These are phyloP conservation scores for Anorthoa munda DNA, from an alignment of 2,888 invertebrate genomes.

Conservation along the genomic window DNA sequence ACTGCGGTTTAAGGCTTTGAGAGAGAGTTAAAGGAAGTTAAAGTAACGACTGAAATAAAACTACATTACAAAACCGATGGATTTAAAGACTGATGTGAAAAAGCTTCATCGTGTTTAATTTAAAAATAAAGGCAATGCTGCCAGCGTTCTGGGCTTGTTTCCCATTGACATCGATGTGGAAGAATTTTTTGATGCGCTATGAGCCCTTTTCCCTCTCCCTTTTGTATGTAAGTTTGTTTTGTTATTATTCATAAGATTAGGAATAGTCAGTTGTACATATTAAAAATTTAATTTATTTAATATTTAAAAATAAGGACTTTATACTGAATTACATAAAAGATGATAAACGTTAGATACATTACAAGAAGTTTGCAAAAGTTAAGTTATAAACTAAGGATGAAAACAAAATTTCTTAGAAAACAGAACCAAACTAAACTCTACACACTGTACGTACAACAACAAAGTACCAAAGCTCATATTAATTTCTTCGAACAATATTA, in stretches of 20 bases:
- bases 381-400: background rate
- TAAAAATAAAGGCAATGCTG: too few relatives aligned
- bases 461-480: slow-evolving; percentile 1
- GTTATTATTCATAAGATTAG: too few relatives aligned
- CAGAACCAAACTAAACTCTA: background rate
- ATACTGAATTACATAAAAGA: background rate
- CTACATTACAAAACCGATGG: background rate
- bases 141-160: too few relatives aligned
- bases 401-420: background rate
- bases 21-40: background rate
- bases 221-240: too few relatives aligned
- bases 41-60: background rate
- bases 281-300: too few relatives aligned
- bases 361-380: slow-evolving; percentile 6
- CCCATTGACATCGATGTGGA: too few relatives aligned
- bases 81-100: background rate
- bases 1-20: background rate
- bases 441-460: background rate
- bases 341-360: slow-evolving; percentile 13
- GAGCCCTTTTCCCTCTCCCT: too few relatives aligned
- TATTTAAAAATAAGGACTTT: background rate
- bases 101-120: background rate
- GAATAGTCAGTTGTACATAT: too few relatives aligned
- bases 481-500: slow-evolving; percentile 19
- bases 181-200: too few relatives aligned